Base-by-base conservation (phyloP, 2,797 vertebrate genomes). In the Hapalemur alaotrensis region DNA sequence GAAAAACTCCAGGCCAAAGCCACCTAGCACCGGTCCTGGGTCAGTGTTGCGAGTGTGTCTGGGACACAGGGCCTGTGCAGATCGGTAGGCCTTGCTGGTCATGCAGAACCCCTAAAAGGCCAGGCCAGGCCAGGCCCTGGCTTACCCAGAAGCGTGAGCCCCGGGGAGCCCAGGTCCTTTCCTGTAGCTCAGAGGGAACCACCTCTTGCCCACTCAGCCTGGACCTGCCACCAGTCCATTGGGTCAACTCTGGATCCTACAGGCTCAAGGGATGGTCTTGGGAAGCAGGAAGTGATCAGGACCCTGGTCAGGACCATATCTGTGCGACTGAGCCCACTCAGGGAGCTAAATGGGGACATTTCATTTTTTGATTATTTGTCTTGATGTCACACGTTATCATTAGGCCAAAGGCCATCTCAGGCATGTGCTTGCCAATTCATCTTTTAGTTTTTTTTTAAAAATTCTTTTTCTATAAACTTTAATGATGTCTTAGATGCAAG, bases 1-100 rank as follows among this genome's bases (percentile, higher is more conserved):
- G 80, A 90, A 92, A 95, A 92, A 83, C 81, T 93, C 57, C 6
- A 78, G 46, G 85, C 90, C 48, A 79, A 90, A 95, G 92, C 78
- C 85, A 87, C 78, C 87, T 89, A 78, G 93, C 23, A 28, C 54
- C 83, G 65, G 48, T 86, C 95, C 38, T 91, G 78, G 75, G 63
- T 86, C 63, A 65, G 11, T 41, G 75, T 9, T 61, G 81, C 32
- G 57, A 75, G 46, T 4, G 48, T 69, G 32, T 95, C 35, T 61
- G 65, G 13, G 52, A 91, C 75, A 70, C 8, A 18, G 43, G 63
- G 5, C 46, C 48, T 52, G 41, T 32, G n/a, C 43, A 22, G 89
- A 63, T 79, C 50, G 32, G 7, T 59, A 91, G 43, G 15, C 22
- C 46, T 86, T 85, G 54, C 63, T 87, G 32, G 63, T 75, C 11